Evolutionary conservation across 2,888 invertebrate species (phyloP), one percentile per base, ranked within the genome.

Genomic region (Melipona bicolor): DNA sequence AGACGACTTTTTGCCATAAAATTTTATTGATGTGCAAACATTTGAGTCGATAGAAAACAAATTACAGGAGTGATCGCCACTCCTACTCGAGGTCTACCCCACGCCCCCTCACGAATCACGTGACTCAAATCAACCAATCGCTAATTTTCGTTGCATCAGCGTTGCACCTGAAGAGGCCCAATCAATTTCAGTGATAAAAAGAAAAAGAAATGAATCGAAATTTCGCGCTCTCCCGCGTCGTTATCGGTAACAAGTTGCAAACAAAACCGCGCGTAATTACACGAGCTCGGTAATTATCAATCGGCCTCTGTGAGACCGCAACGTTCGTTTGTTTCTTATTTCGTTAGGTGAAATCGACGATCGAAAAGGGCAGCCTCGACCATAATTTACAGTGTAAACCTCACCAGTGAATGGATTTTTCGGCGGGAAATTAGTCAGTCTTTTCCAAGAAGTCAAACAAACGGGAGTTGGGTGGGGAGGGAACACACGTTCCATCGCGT

Each of bases 311-410:
- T n/a, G 21, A 15, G 6, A 67, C 17, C n/a, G n/a, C 1, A 43
- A 67, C 65, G n/a, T 13, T 65, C 36, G 65, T 3, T 15, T 49
- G 11, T 27, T 64, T 64, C 73, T 73, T 73, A 73, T 36, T 62
- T 52, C 50, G n/a, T 13, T 15, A 19, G 67, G 3, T n/a, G n/a
- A 21, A n/a, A 36, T 36, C 9, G 9, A 54, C 21, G 65, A 32
- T 21, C 56, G 27, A 32, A 67, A 21, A 36, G 27, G 32, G n/a
- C 56, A 65, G 52, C 50, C 65, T 27, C 11, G 6, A 36, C 6
- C 36, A 36, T 75, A 56, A 68, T 76, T 68, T 76, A 21, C 67
- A 43, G n/a, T 17, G 56, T 3, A 68, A 75, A 75, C 68, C 27
- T 27, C 36, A 5, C 27, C 67, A 15, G 65, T n/a, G 17, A n/a